Evolutionary conservation across 1,140 invertebrate species (phyloP), one percentile per base, ranked within the genome.

Genomic region (Drosophila parvula): DNA sequence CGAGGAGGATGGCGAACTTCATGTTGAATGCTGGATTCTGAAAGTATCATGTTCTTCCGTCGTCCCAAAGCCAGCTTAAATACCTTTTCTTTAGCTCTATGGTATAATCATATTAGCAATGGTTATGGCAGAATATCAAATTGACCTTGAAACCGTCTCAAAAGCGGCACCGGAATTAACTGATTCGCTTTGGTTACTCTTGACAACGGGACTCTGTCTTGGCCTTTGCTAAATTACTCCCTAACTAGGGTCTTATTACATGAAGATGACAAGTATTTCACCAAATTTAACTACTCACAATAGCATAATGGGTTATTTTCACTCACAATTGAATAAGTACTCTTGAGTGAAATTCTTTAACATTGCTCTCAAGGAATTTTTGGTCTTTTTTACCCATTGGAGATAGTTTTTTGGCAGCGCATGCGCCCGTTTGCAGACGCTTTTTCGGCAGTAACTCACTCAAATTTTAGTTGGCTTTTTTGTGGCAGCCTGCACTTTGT

Each of bases 391-490:
- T 38, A 8, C 8, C 9, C 40, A 16, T 74, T 55, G 40, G 57
- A 51, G 67, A 74, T 55, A 62, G 68, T 74, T 74, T 74, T 61
- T 70, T 14, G 27, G 12, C n/a, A 16, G 41, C 70, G 70, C 70
- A 74, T 71, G 70, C 70, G 70, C 40, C 32, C 3, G 50, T 27
- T 27, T 12, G 6, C 7, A 7, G 4, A 0, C 22, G 14, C 41
- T 73, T 61, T 73, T 73, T 73, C 36, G 34, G 11, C 34, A 53
- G 41, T 50, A 45, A 74, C 47, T 74, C 68, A 74, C 70, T 74
- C 70, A 73, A 74, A 73, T 32, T 36, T 40, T 74, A 74, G 68
- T 74, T 74, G 40, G 27, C 34, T 40, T 74, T 51, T 67, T 70
- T 69, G 65, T 38, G 50, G 27, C 28, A 16, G 48, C 57, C 40